Conservation (phyloP, 2,113 vertebrate genomes). For the Telmatochromis sp. region DNA sequence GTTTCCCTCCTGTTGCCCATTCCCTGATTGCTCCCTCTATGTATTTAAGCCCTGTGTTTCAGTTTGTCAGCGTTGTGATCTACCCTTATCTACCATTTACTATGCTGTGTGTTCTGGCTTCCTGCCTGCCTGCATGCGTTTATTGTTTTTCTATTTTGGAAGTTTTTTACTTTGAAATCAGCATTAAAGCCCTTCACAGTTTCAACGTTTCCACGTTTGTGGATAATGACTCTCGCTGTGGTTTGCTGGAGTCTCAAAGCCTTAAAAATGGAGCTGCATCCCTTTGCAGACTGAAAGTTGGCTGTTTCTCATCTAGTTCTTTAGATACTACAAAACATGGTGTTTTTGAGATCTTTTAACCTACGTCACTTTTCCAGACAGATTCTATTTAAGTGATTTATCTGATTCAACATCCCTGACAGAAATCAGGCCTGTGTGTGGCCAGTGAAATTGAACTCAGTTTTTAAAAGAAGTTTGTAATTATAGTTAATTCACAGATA, state of each 20-base stretch:
- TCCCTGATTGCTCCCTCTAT: not conserved
- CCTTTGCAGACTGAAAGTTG: not conserved
- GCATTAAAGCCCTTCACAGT: not conserved
- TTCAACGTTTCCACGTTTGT: rapidly evolving
- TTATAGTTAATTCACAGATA: rapidly evolving
- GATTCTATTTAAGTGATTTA: not conserved
- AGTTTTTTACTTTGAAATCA: not conserved
- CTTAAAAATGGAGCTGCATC: not conserved
- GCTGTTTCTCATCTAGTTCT: not conserved
- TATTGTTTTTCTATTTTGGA: not conserved
- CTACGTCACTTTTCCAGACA: rapidly evolving
- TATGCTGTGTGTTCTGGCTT: not conserved
- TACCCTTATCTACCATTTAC: too few species aligned
- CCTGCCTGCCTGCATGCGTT: rapidly evolving
- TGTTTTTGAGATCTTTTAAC: not conserved
- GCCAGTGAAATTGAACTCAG: not conserved
- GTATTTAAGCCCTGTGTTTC: not conserved
- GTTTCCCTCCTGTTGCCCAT: not conserved
- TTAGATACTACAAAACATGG: not conserved
- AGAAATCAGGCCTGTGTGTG: not conserved
- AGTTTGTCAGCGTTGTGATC: rapidly evolving
- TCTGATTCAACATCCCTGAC: not conserved
- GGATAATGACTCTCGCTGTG: not conserved
- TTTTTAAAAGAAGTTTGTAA: not conserved
- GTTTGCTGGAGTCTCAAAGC: not conserved